These are phyloP conservation scores for Perodicticus potto DNA, from an alignment of 2,797 vertebrate species.

Conservation along the genomic window DNA sequence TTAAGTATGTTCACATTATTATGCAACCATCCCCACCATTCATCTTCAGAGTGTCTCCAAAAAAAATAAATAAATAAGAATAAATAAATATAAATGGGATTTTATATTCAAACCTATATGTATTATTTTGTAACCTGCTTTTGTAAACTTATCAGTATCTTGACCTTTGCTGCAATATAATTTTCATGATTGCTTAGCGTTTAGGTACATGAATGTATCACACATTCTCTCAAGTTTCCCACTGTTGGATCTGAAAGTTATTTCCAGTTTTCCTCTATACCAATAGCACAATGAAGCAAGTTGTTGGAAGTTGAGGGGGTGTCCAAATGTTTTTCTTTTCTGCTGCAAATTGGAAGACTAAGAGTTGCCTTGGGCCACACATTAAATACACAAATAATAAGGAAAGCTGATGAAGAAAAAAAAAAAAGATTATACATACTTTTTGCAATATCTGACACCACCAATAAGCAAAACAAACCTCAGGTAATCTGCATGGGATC, in stretches of 20 bases:
- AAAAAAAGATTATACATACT: too few species aligned
- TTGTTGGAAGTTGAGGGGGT: background rate
- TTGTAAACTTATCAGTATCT: background rate
- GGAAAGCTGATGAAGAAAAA: too few species aligned
- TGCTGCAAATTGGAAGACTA: too few species aligned
- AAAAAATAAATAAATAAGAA: too few species aligned
- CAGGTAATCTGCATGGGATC: too few species aligned
- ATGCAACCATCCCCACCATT: background rate
- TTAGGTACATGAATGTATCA: background rate
- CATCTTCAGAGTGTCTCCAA: background rate
- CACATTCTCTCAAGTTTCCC: background rate
- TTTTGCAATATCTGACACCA: too few species aligned
- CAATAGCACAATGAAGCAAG: background rate
- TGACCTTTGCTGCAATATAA: background rate
- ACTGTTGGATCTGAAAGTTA: background rate
- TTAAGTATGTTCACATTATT: background rate
- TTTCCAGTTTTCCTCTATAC: background rate
- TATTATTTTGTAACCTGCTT: conserved; percentile 29
- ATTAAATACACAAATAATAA: too few species aligned
- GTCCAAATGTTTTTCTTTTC: too few species aligned
- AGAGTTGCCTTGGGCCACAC: too few species aligned
- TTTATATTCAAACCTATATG: background rate
- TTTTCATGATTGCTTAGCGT: background rate
- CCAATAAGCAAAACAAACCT: too few species aligned
- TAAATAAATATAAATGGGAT: background rate